Evolutionary conservation across 2,113 vertebrate species (phyloP), one percentile per base, ranked within the genome.

Genomic region (Climacteris rufus): DNA sequence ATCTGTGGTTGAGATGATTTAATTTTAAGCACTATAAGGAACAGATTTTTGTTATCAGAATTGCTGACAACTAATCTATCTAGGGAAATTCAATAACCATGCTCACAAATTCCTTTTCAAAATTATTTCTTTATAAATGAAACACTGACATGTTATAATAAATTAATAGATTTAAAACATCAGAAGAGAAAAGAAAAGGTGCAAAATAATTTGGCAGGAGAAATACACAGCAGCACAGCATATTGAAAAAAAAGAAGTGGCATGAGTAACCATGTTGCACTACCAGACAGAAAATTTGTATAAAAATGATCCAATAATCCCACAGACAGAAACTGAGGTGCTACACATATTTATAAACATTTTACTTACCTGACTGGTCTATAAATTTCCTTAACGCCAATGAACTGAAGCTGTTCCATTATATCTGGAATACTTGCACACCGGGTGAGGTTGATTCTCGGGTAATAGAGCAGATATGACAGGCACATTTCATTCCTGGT

Each of bases 401-500:
- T 99, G 96, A 99, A 99, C 54, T 98, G 97, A 64, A 99, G 98
- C 60, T 99, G 98, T 8, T 98, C 98, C 91, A 97, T 98, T 70
- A 99, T 98, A 79, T 99, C 98, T 27, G 98, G 98, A 84, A 99
- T 98, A 93, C 98, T 99, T n/a, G 98, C 98, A 59, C 99, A 99
- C 28, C 98, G 97, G 57, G 98, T 98, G 47, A 99, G 98, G 94
- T 99, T 98, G 92, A 99, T 98, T 95, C 98, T 98, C 1, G 99
- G 99, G 56, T 99, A 99, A 82, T 99, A 99, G 42, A 99, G 98
- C 69, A 99, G 97, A 75, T 99, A 99, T 0, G 99, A 99, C 54
- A 99, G 98, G 87, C 98, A 99, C 99, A 99, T 99, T 96, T 99
- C 99, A 96, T 98, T 98, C 85, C 98, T 98, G 59, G 99, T 98